Conservation (phyloP, 1,140 invertebrate genomes). For the Panonychus citri region DNA sequence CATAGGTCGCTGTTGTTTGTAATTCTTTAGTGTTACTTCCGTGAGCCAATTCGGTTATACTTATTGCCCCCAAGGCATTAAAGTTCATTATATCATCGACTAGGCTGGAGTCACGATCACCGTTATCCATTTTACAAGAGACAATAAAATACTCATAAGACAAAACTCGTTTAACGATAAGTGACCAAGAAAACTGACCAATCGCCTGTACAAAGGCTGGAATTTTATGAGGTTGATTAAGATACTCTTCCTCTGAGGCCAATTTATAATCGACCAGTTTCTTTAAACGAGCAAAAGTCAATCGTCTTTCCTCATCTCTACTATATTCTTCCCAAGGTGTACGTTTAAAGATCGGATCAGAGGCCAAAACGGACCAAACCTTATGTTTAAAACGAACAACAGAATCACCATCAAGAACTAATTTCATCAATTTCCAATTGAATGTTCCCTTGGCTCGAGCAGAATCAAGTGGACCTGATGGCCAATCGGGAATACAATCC, state of each 20-base stretch:
- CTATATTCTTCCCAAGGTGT: slow-evolving; percentile 28
- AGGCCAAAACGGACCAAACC: slow-evolving; percentile 52
- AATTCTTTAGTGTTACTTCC: slow-evolving; percentile 78
- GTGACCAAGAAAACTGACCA: slow-evolving; percentile 42
- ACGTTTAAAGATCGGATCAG: slow-evolving; percentile 48
- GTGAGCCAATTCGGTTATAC: slow-evolving; percentile 74
- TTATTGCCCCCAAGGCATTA: slow-evolving; percentile 47
- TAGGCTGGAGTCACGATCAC: slow-evolving; percentile 39
- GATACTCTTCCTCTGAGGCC: slow-evolving; percentile 31
- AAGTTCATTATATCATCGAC: slow-evolving; percentile 7
- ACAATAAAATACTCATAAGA: slow-evolving; percentile 15
- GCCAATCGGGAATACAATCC: slow-evolving; percentile 28
- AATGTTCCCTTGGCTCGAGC: slow-evolving; percentile 48
- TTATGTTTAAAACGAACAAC: slow-evolving; percentile 42
- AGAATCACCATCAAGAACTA: slow-evolving; percentile 44
- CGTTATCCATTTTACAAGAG: slow-evolving; percentile 40
- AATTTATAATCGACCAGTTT: slow-evolving; percentile 37
- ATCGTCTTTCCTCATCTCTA: slow-evolving; percentile 41
- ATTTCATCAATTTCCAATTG: slow-evolving; percentile 48
- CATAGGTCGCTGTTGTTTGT: slow-evolving; percentile 68
- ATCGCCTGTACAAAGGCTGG: slow-evolving; percentile 25
- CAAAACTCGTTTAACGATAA: slow-evolving; percentile 35
- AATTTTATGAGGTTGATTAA: slow-evolving; percentile 23
- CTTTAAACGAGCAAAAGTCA: slow-evolving; percentile 35
- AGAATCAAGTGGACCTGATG: slow-evolving; percentile 39